Percentiles rank a stretch among this genome's conserved stretches.
These are phyloP conservation scores for Trachymyrmex cornetzi DNA, from an alignment of 1,140 invertebrate species.

Conservation along the genomic window DNA sequence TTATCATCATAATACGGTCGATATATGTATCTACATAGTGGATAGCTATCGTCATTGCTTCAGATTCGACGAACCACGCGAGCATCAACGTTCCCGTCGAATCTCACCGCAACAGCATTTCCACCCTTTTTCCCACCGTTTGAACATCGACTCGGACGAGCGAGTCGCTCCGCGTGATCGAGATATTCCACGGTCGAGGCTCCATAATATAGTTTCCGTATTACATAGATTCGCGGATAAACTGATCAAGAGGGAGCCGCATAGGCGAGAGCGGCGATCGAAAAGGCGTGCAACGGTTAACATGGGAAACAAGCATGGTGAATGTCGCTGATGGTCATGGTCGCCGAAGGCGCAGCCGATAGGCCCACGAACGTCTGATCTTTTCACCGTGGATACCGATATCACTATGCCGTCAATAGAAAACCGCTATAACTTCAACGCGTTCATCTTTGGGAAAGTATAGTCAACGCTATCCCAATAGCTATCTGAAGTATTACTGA, in stretches of 20 bases:
- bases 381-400: constrained; percentile 17
- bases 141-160: constrained; percentile 49
- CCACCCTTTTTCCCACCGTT: constrained; percentile 52
- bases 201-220: constrained; percentile 60
- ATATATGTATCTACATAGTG: neutral
- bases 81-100: constrained; percentile 49
- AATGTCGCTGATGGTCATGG: constrained; percentile 60
- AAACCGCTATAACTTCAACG: constrained; percentile 26
- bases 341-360: constrained; percentile 53
- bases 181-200: constrained; percentile 58
- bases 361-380: constrained; percentile 41
- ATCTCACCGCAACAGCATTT: constrained; percentile 34
- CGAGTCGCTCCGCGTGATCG: constrained; percentile 50
- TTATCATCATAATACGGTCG: neutral
- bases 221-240: constrained; percentile 62
- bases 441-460: constrained; percentile 35
- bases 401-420: constrained; percentile 4
- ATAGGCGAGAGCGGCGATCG: constrained; percentile 25
- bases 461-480: constrained; percentile 52
- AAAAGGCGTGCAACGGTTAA: constrained; percentile 53
- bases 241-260: constrained; percentile 48
- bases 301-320: constrained; percentile 45
- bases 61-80: constrained; percentile 33
- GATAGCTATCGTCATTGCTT: constrained; percentile 17
- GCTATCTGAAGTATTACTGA: constrained; percentile 42